Evolutionary conservation across 2,888 invertebrate genomes (phyloP).

Genomic region (Lithophane leautieri): DNA sequence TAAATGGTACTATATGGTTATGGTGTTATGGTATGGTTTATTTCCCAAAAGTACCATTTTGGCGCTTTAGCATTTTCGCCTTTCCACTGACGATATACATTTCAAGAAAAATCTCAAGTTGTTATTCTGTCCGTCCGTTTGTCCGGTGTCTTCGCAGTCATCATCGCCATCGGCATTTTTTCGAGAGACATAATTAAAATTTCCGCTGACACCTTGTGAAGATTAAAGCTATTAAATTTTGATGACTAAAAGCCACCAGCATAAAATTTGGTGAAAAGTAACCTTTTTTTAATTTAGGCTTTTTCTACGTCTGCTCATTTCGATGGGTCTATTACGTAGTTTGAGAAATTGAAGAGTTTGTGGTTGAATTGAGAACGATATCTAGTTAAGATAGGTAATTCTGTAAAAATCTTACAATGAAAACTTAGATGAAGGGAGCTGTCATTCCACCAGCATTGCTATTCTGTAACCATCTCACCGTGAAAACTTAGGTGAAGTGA

Average conservation of each 20-base stretch:
- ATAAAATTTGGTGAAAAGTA: slow-evolving; percentile 61
- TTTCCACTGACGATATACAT: no score
- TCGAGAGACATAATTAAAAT: slow-evolving; percentile 82
- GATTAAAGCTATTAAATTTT: slow-evolving; percentile 78
- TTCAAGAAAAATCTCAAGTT: slow-evolving; percentile 4
- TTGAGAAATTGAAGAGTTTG: slow-evolving; percentile 10
- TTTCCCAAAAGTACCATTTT: no score
- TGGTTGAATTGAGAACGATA: background rate
- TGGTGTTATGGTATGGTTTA: no score
- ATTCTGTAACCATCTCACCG: no score
- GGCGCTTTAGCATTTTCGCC: no score
- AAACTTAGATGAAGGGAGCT: no score
- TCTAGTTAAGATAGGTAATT: background rate
- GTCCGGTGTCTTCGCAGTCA: slow-evolving; percentile 64
- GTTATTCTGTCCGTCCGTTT: slow-evolving; percentile 33
- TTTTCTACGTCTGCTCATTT: slow-evolving; percentile 34
- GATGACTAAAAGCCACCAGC: slow-evolving; percentile 72
- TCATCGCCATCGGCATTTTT: slow-evolving; percentile 73
- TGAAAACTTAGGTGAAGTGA: no score
- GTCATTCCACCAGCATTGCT: no score
- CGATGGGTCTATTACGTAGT: background rate
- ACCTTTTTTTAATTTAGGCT: slow-evolving; percentile 45
- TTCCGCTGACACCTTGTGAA: slow-evolving; percentile 78
- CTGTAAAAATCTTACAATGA: no score
- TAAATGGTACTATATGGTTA: no score